Base-by-base conservation (phyloP, 2,888 invertebrate genomes). In the Carterocephalus palaemon region DNA sequence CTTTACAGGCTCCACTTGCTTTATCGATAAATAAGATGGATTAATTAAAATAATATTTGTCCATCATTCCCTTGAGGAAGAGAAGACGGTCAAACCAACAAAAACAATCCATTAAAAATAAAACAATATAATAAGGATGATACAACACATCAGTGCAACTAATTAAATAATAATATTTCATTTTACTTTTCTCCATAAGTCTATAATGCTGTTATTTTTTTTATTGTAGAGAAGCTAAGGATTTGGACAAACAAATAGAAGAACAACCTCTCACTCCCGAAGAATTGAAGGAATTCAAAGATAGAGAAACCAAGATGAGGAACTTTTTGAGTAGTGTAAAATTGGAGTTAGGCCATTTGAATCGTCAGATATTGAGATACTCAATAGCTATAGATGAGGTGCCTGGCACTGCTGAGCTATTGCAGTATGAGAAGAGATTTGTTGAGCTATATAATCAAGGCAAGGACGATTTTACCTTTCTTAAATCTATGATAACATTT, bases 391-490 rank as follows among this genome's bases (percentile, higher is more conserved):
- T 98, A 43, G 99, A 99, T 70, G 96, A 97, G 63, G 92, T 97
- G 43, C 99, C 99, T 0, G 94, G 95, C 19, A 90, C 97, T 48
- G 95, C 96, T 0, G 99, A 99, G 72, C 83, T 99, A 40, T 90
- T 95, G 39, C 99, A 99, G 70, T 99, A 99, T 75, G 98, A 99
- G 73, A 90, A 95, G 63, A 88, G 99, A 59, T 99, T 99, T 75
- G 90, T 98, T 62, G 99, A 99, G 82, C 89, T 99, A 4, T 98
- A 98, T 69, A 96, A 97, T 85, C 97, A 95, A 91, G 94, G 94
- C n/a, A 93, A 57, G 42, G 13, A 31, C n/a, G n/a, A 26, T 10
- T 31, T 38, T 4, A 19, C 8, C 16, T 12, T 8, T 34, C 3
- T 34, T 10, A 5, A 3, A 12, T 7, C 4, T 10, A 23, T 22